Evolutionary conservation across 2,888 invertebrate genomes (phyloP).

Genomic region (Coelinius sp.): DNA sequence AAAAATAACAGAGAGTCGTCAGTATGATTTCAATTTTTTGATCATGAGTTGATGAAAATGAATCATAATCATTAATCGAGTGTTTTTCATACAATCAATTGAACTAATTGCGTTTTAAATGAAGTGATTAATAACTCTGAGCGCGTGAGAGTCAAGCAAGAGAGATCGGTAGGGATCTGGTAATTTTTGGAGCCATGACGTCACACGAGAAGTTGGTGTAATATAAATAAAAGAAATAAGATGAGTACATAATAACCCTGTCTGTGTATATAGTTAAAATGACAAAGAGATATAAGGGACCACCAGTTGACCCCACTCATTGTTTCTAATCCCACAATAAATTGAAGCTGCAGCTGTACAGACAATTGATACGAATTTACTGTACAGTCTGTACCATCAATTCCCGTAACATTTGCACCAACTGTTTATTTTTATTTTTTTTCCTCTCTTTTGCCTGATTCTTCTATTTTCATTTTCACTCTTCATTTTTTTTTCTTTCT

Average conservation of each 20-base stretch:
- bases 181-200: slow-evolving; percentile 14
- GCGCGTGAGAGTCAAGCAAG: background rate
- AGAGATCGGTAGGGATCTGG: slow-evolving; percentile 6
- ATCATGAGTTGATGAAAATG: background rate
- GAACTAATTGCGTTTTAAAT: background rate
- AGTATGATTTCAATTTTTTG: too few species aligned
- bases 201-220: background rate
- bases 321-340: slow-evolving; percentile 70
- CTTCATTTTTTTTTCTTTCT: slow-evolving; percentile 25
- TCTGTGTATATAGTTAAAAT: slow-evolving; percentile 56
- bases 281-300: slow-evolving; percentile 60
- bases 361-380: slow-evolving; percentile 70
- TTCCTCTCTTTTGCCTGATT: background rate
- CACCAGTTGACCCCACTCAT: slow-evolving; percentile 69
- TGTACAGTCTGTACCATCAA: slow-evolving; percentile 63
- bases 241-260: slow-evolving; percentile 8
- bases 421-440: slow-evolving; percentile 28
- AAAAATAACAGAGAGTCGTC: too few species aligned
- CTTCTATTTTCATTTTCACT: slow-evolving; percentile 31
- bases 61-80: background rate
- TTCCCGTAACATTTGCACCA: slow-evolving; percentile 47
- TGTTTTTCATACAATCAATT: slow-evolving; percentile 4
- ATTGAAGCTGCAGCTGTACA: slow-evolving; percentile 69
- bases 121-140: background rate
- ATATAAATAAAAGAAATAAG: background rate